Evolutionary conservation across 2,888 invertebrate species (phyloP).

Genomic region (Dasypolia templi): DNA sequence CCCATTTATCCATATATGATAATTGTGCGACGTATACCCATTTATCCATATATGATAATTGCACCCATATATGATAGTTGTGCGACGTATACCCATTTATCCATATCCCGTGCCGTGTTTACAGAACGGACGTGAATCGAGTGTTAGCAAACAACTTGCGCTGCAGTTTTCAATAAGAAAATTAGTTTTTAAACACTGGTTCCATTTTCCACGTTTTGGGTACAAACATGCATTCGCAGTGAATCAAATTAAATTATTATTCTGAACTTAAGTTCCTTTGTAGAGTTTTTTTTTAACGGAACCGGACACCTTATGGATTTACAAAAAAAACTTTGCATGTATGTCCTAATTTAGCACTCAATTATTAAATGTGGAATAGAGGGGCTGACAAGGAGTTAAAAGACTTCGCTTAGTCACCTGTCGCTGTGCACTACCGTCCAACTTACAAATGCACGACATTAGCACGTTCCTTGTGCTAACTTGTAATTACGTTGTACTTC

Average conservation of each 20-base stretch:
- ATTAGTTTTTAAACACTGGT: conserved; percentile 37
- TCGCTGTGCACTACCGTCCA: conserved; percentile 23
- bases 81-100: background rate
- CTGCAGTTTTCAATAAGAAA: conserved; percentile 51
- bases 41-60: background rate
- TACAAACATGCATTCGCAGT: background rate
- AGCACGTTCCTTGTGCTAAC: conserved; percentile 28
- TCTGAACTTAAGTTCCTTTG: background rate
- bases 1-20: background rate
- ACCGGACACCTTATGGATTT: background rate
- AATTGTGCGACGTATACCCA: background rate
- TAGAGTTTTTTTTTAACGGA: background rate
- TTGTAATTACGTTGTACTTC: conserved; percentile 42
- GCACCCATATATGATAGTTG: too few relatives aligned
- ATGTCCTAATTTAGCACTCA: background rate
- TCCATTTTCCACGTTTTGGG: conserved; percentile 10
- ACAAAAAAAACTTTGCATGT: background rate
- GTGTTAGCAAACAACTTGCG: conserved; percentile 45
- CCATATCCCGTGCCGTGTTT: conserved; percentile 12
- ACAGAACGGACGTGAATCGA: conserved; percentile 38
- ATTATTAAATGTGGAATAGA: conserved; percentile 14
- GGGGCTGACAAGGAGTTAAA: conserved; percentile 19
- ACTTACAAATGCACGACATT: conserved; percentile 43
- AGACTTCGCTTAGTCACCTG: conserved; percentile 38
- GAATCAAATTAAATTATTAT: background rate